phyloP scores from a whole-genome alignment of 2,797 vertebrate genomes.

The Choloepus didactylus region DNA sequence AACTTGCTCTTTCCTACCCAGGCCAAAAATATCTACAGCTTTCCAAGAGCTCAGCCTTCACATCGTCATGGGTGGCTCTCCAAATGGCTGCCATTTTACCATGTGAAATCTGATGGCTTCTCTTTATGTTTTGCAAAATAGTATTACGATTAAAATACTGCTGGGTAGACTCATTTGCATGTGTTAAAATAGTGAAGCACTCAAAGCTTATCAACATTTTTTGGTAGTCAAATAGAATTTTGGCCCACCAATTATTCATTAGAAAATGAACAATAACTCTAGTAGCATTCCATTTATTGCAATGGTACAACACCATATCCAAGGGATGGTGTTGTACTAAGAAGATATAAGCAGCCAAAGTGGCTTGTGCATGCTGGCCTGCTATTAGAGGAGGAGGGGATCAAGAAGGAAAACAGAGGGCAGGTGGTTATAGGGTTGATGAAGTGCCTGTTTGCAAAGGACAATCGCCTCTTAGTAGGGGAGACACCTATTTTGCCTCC shows the following conservation, averaged over 20 bases:
- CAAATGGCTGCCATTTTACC: slow-evolving; percentile 70
- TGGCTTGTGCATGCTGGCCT: slow-evolving; percentile 35
- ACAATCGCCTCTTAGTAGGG: slow-evolving; percentile 10
- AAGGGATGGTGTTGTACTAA: slow-evolving; percentile 53
- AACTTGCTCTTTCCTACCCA: slow-evolving; percentile 80
- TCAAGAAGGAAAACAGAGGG: not conserved
- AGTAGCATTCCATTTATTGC: slow-evolving; percentile 20
- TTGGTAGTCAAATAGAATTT: slow-evolving; percentile 48
- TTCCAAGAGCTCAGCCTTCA: slow-evolving; percentile 75
- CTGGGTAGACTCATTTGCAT: not conserved
- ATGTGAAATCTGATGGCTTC: slow-evolving; percentile 58
- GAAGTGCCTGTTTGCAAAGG: not conserved
- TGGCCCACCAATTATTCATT: slow-evolving; percentile 33
- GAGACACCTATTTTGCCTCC: slow-evolving; percentile 24
- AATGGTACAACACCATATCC: slow-evolving; percentile 51
- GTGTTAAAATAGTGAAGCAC: slow-evolving; percentile 13
- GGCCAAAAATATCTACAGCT: slow-evolving; percentile 76
- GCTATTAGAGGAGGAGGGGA: not conserved
- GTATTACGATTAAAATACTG: slow-evolving; percentile 56
- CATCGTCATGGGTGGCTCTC: slow-evolving; percentile 84
- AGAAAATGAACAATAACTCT: slow-evolving; percentile 54
- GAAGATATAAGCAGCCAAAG: slow-evolving; percentile 65
- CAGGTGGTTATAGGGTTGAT: slow-evolving; percentile 58
- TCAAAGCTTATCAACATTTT: slow-evolving; percentile 45
- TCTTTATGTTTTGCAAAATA: slow-evolving; percentile 44